Base-by-base conservation (phyloP, 2,888 invertebrate genomes). In the Pimpla rufipes region DNA sequence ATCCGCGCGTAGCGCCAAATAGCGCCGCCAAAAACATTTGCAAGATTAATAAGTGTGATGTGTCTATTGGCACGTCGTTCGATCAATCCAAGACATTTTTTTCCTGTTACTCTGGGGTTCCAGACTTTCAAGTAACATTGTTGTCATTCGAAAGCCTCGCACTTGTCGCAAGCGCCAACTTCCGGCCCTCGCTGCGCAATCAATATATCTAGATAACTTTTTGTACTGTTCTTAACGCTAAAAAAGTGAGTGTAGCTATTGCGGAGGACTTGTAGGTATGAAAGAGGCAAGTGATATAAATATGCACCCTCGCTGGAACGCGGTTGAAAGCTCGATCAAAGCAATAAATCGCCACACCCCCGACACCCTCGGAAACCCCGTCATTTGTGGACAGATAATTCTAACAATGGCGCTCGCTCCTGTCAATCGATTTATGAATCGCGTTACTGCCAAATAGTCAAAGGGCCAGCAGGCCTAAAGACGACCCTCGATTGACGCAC, bases 241-340 rank as follows among this genome's bases (percentile, higher is more conserved):
- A 3, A 29, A 29, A 29, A 29, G 5, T 29, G 29, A 29, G 29
- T 29, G 29, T 29, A 45, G 1, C 2, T 45, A 4, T 11, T 45
- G n/a, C 4, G 13, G 8, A n/a, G 45, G 52, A 52, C 29, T 6
- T 35, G 29, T 29, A 35, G 29, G 59, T 47, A 35, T 18, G 13
- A 29, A 73, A 37, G 59, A 68, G 70, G 64, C 73, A 67, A 62
- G 79, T 42, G 64, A 78, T 86, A 78, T 86, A 84, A 86, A 88
- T 90, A 90, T 90, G 87, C 89, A 90, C 90, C 89, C 89, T 85
- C 77, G 45, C 70, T 11, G 45, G 23, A 37, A 21, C 67, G 45
- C 18, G 23, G 67, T n/a, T n/a, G 47, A 42, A 45, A 84, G 71
- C 83, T 85, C 86, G 86, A 85, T 88, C 87, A 85, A 89, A 84